Conservation (phyloP, 2,113 vertebrate genomes). For the Stegostoma tigrinum region DNA sequence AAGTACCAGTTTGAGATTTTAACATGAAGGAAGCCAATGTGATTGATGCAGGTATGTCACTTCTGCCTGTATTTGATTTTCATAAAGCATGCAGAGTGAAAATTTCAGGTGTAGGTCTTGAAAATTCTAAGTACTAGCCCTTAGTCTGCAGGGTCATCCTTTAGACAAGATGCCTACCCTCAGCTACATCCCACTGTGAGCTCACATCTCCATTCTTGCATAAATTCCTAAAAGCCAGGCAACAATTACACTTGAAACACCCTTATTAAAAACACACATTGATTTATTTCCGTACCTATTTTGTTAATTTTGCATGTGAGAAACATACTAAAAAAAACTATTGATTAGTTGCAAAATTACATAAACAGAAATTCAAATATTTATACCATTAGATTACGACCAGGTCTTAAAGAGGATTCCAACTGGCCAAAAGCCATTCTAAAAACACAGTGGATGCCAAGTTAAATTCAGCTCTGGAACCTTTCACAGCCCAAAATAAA, state of each 20-base stretch:
- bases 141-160: neutral
- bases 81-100: neutral
- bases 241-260: neutral
- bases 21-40: neutral
- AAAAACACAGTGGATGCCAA: neutral
- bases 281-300: constrained; percentile 16
- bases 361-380: constrained; percentile 22
- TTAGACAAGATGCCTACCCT: neutral
- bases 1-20: neutral
- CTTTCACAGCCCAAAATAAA: neutral
- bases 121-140: neutral
- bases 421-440: neutral
- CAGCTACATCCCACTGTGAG: neutral
- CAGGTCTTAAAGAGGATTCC: neutral
- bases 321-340: neutral
- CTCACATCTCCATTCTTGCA: neutral
- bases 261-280: constrained; percentile 4
- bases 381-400: neutral
- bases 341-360: constrained; percentile 18
- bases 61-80: neutral
- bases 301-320: neutral
- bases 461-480: neutral
- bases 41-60: neutral
- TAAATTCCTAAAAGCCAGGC: neutral
- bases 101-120: neutral